Base-by-base conservation (phyloP, 2,797 vertebrate genomes). In the Pseudotriccus pelzelni region DNA sequence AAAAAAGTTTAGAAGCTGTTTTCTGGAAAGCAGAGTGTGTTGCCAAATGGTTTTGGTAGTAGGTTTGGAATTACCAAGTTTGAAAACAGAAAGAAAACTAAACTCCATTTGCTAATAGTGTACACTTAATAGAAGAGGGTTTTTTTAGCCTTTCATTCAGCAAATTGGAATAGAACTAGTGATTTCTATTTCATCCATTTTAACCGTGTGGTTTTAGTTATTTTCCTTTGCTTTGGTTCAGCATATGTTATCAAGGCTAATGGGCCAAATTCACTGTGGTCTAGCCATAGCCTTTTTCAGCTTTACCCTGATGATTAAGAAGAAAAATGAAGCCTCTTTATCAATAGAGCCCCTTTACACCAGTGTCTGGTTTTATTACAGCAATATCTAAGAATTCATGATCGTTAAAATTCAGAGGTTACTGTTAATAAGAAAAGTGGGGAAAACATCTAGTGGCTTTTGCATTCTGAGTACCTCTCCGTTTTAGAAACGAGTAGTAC, bases 311-410 rank as follows among this genome's bases (percentile, higher is more conserved):
- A 44, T 60, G 8, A 16, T 47, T 77, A 50, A 55, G 23, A 39
- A 59, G 32, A 21, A 47, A 66, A 69, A 50, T 28, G 5, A 69
- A 43, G 9, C 10, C 1, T 56, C 7, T 58, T 74, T 75, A 46
- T 46, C 27, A 37, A 24, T 6, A 53, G 7, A 63, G 6, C 1
- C 4, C 10, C 4, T 49, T 81, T 67, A 30, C 4, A 5, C 2
- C 58, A n/a, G 4, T 62, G 8, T 30, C 17, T 58, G 20, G n/a
- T 66, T 46, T 64, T 36, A 23, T 6, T 32, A 5, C 3, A 37
- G 12, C 20, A 25, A 28, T 23, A 41, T 34, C 7, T 80, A 34
- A 25, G 10, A 6, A 43, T 8, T 77, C 0, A 0, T 12, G 23
- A 11, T 41, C 63, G 53, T 41, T 53, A 49, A 68, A 49, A 34